phyloP scores from a whole-genome alignment of 2,797 vertebrate species.

The Apodemus agrarius region DNA sequence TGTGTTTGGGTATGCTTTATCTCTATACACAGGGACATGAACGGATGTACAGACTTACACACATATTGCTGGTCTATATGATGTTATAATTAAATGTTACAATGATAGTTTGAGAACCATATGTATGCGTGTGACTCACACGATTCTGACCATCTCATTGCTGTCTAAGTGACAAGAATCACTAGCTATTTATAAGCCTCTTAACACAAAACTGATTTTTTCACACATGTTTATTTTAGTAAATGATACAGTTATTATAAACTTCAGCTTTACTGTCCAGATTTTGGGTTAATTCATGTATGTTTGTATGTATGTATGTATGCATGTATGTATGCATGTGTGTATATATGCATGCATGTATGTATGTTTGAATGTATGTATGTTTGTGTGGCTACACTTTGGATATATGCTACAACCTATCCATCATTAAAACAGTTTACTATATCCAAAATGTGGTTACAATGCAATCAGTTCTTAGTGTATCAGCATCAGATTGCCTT shows the following conservation, averaged over 20 bases:
- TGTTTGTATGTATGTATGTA: not conserved
- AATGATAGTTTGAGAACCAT: not conserved
- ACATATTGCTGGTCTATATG: not conserved
- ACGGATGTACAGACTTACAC: no score
- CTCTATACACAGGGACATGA: not conserved
- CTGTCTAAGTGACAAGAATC: not conserved
- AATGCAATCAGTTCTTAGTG: not conserved
- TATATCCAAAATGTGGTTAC: not conserved
- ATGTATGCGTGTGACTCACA: not conserved
- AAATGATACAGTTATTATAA: not conserved
- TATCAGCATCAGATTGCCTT: not conserved
- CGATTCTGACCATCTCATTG: not conserved
- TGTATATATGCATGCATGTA: not conserved
- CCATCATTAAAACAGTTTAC: not conserved
- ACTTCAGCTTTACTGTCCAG: not conserved
- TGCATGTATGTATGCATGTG: not conserved
- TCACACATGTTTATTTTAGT: not conserved
- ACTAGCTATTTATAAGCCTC: not conserved
- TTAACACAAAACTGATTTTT: conserved; percentile 12
- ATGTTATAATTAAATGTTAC: not conserved
- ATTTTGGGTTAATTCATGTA: not conserved
- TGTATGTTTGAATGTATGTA: not conserved
- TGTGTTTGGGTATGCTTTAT: not conserved
- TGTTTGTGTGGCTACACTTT: not conserved
- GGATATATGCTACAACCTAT: not conserved